Conservation (phyloP, 1,140 invertebrate genomes). For the Orussus abietinus region DNA sequence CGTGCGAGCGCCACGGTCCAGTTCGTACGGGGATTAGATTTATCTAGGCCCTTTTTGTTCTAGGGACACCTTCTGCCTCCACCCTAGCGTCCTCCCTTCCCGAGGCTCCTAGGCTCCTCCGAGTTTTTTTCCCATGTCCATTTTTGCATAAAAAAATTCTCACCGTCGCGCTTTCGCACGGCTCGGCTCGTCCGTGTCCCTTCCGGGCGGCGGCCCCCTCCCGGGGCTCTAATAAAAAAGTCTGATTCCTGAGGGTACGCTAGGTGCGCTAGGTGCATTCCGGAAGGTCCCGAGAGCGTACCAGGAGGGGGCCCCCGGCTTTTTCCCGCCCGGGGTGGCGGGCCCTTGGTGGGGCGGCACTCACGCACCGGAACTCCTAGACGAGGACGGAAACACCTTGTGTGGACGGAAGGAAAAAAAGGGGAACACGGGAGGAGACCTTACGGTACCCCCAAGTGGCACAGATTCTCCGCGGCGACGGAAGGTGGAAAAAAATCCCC, state of each 20-base stretch:
- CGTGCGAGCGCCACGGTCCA: constrained; percentile 1
- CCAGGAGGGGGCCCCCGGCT: constrained; percentile 19
- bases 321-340: constrained; percentile 21
- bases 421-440: constrained; percentile 13
- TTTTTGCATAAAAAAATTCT: constrained; percentile 53
- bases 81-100: no score
- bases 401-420: constrained; percentile 28
- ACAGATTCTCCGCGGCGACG: constrained; percentile 42
- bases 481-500: constrained; percentile 27
- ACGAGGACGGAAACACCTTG: constrained; percentile 36
- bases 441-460: constrained; percentile 51
- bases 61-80: background rate
- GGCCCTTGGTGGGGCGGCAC: background rate
- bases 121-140: constrained; percentile 51
- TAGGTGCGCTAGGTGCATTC: constrained; percentile 36
- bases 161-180: constrained; percentile 48
- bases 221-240: constrained; percentile 13
- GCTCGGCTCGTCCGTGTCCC: constrained; percentile 14
- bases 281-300: constrained; percentile 18
- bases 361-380: constrained; percentile 20
- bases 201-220: no score
- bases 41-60: background rate
- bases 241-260: constrained; percentile 6
- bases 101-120: no score
- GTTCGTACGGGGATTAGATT: background rate